Evolutionary conservation across 2,113 vertebrate species (phyloP), one percentile per base, ranked within the genome.

Genomic region (Telmatochromis sp.): DNA sequence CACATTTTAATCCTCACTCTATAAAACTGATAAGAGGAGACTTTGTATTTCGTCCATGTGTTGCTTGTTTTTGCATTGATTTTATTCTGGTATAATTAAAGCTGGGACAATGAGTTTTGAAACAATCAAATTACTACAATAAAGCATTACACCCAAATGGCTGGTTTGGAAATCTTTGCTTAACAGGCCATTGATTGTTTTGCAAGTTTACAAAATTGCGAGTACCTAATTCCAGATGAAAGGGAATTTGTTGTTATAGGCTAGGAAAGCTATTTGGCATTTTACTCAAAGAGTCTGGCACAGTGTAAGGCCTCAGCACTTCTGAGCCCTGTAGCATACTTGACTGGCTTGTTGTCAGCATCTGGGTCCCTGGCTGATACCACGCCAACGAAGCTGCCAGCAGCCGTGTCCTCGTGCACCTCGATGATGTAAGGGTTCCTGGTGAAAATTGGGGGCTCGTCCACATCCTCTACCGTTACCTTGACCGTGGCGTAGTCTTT

Each of bases 311-410:
- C 58, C 45, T n/a, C 21, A 71, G 71, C 54, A 83, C 71, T 37
- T 50, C 37, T 33, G 80, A 26, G 7, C 9, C 10, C 58, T 35
- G 53, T 35, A 9, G 68, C 97, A 94, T 96, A 99, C 98, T 97
- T 98, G 95, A 99, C 96, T 60, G 97, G 91, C 73, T 97, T 97
- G 90, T 96, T 98, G 88, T 96, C 91, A 10, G 94, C 93, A 60
- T 99, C 99, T 0, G 98, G 98, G 91, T 99, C 99, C 90, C 97
- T 96, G 11, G 98, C 99, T 14, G 96, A 95, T 57, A 99, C 97
- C 31, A 98, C 96, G 0, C 98, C 98, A 12, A 99, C 97, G 31
- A 98, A 97, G 89, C 96, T 99, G 40, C 98, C 98, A 26, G 97
- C 97, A 2, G 97, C 97, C 4, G 96, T 96, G 87, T 99, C 98